Evolutionary conservation across 2,797 vertebrate species (phyloP), one percentile per base, ranked within the genome.

Genomic region (Sphenodon punctatus): DNA sequence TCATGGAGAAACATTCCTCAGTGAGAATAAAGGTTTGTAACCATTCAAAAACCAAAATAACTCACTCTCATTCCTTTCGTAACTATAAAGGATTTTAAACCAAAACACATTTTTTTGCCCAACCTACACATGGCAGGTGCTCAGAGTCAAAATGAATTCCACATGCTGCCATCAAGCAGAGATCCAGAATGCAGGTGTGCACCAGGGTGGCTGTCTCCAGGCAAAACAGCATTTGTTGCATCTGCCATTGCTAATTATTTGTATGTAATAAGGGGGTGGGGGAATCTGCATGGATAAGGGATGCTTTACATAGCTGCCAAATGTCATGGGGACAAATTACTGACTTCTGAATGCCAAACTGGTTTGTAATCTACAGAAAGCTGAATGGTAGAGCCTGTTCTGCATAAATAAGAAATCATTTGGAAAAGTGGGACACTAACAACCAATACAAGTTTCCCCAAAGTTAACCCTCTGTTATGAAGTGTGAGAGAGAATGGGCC

Each of bases 221-320:
- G 43, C 59, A 60, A 78, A 87, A 70, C 53, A 3, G n/a, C 61
- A 73, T 1, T 10, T 41, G 27, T 70, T 69, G 23, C 25, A 12
- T 12, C 69, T 27, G 14, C 23, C 58, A 10, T n/a, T 36, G 20
- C 27, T 66, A 45, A 60, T 51, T 61, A 34, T 3, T 20, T 9
- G 42, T 10, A 56, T 32, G 53, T 67, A 82, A 86, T 85, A 49
- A 6, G 20, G 38, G 82, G 86, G 82, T 10, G 55, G 84, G 71
- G 27, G 36, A 3, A 1, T 71, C 80, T 76, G 71, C 43, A 42
- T 17, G 45, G 39, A 60, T 4, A 88, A 70, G 4, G 75, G 51
- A 51, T 67, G 82, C 12, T 73, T 75, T 80, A 78, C 55, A 43
- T 63, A 66, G 27, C 17, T 81, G 69, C 59, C 59, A 87, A 46